These are phyloP conservation scores for Wasmannia auropunctata DNA, from an alignment of 1,140 invertebrate genomes.

Conservation along the genomic window DNA sequence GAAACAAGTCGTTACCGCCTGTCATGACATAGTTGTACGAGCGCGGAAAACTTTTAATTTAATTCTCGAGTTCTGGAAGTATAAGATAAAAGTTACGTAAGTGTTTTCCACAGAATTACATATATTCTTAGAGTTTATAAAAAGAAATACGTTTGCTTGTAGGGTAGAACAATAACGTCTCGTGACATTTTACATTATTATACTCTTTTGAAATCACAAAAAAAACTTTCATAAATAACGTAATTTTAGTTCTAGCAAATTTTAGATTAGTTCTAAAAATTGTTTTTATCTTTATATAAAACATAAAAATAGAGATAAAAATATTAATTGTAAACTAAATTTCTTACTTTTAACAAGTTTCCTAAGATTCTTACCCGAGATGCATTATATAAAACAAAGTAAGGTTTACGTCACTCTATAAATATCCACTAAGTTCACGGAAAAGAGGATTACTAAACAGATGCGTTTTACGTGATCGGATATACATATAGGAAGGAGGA, in stretches of 20 bases:
- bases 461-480: conserved; percentile 13
- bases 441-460: conserved; percentile 30
- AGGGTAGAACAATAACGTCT: conserved; percentile 14
- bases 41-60: conserved; percentile 28
- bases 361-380: not conserved
- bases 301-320: not conserved
- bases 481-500: conserved; percentile 8
- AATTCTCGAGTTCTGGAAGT: not conserved
- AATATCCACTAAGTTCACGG: conserved; percentile 1
- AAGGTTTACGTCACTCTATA: not conserved
- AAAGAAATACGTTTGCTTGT: not conserved
- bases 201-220: not conserved
- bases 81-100: conserved; percentile 19
- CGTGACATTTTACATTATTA: not conserved
- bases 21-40: not conserved
- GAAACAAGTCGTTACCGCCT: not conserved
- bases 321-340: not conserved
- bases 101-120: conserved; percentile 12
- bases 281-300: not conserved
- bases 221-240: conserved; percentile 14
- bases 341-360: not conserved
- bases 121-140: conserved; percentile 1
- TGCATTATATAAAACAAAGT: conserved; percentile 13
- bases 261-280: not conserved
- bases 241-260: not conserved